Evolutionary conservation across 2,113 vertebrate species (phyloP).

Genomic region (Xiphophorus couchianus): DNA sequence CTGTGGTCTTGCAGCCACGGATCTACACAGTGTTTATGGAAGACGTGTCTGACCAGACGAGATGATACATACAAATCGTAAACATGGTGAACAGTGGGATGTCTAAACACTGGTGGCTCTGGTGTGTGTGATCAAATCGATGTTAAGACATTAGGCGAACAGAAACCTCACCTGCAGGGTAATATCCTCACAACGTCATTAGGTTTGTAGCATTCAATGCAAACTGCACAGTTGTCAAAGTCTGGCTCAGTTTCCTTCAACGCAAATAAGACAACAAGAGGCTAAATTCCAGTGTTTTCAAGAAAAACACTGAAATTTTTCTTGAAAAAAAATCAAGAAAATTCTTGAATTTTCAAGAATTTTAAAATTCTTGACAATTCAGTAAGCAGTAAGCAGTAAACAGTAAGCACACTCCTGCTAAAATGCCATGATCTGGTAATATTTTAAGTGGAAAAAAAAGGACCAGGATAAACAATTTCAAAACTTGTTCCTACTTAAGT

Average conservation of each 20-base stretch:
- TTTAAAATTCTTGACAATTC: too few relatives aligned
- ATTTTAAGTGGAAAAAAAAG: too few relatives aligned
- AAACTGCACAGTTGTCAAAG: slow-evolving; percentile 98
- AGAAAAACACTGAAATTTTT: too few relatives aligned
- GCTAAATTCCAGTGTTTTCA: background rate
- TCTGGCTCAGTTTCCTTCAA: slow-evolving; percentile 94
- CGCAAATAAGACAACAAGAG: slow-evolving; percentile 40
- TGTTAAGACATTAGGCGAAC: background rate
- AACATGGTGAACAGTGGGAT: background rate
- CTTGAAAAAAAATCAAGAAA: too few relatives aligned
- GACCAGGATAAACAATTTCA: too few relatives aligned
- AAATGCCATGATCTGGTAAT: too few relatives aligned
- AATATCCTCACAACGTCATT: slow-evolving; percentile 94
- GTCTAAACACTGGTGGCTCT: background rate
- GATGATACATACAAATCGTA: background rate
- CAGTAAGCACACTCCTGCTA: too few relatives aligned
- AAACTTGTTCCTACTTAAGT: too few relatives aligned
- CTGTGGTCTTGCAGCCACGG: slow-evolving; percentile 98
- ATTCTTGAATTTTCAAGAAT: too few relatives aligned
- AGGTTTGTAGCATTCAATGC: slow-evolving; percentile 97
- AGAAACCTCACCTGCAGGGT: slow-evolving; percentile 88
- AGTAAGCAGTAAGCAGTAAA: too few relatives aligned
- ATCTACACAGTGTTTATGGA: slow-evolving; percentile 98
- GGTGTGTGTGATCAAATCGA: background rate
- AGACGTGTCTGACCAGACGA: slow-evolving; percentile 87